Percentiles rank a stretch among this genome's conserved stretches.
These are phyloP conservation scores for Paratrypauchen microcephalus DNA, from an alignment of 2,797 vertebrate genomes.

Conservation along the genomic window DNA sequence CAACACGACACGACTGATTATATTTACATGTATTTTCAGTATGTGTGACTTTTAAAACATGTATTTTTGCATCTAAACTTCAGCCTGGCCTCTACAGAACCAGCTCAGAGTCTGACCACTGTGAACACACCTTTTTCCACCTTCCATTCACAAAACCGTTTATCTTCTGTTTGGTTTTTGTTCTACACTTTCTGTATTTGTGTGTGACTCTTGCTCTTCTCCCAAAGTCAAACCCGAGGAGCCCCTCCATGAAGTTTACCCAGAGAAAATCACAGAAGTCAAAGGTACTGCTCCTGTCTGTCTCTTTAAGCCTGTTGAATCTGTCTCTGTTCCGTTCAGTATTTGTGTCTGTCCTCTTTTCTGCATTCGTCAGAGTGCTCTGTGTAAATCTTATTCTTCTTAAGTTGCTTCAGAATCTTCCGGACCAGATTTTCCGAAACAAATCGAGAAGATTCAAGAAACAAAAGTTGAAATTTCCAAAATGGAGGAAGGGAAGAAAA, in stretches of 20 bases:
- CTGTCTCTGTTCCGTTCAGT: background rate
- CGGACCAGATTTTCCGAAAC: background rate
- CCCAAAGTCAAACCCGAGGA: background rate
- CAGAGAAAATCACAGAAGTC: background rate
- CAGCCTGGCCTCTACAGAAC: background rate
- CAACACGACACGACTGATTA: too few species aligned
- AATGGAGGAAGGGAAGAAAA: background rate
- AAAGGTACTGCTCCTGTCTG: background rate
- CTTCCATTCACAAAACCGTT: background rate
- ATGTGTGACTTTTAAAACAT: too few species aligned
- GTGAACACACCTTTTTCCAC: background rate
- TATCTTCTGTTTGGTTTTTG: background rate
- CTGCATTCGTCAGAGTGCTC: conserved; percentile 8
- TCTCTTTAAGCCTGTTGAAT: background rate
- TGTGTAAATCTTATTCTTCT: conserved; percentile 5
- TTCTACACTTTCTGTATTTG: background rate
- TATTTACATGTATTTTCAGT: too few species aligned
- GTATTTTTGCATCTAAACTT: too few species aligned
- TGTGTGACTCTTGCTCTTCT: conserved; percentile 6
- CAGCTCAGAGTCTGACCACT: background rate
- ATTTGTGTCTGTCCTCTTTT: background rate
- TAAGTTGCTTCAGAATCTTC: conserved; percentile 9
- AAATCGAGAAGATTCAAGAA: background rate
- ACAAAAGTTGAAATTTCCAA: background rate
- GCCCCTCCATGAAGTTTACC: background rate